phyloP scores from a whole-genome alignment of 2,113 vertebrate genomes.

The Serinus canaria region DNA sequence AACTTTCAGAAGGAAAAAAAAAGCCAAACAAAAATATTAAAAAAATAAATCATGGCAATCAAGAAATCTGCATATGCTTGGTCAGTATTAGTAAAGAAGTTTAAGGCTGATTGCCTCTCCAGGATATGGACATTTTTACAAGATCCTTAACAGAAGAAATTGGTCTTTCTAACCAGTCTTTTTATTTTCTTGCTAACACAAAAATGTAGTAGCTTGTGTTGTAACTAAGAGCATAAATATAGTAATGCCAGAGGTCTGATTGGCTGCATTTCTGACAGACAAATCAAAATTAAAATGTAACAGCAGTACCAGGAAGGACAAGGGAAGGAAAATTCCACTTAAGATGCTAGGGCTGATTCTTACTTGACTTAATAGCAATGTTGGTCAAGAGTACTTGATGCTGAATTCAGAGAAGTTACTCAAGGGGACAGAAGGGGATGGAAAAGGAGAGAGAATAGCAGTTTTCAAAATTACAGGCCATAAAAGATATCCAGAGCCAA shows the following conservation, averaged over 20 bases:
- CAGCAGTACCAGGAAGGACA: not conserved
- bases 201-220: not conserved
- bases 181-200: not conserved
- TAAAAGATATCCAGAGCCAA: not conserved
- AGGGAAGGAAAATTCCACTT: constrained; percentile 16
- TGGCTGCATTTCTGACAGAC: not conserved
- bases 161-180: not conserved
- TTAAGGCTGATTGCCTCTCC: not conserved
- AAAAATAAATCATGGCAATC: not conserved
- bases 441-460: not conserved
- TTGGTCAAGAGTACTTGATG: not conserved
- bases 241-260: not conserved
- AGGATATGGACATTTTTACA: not conserved
- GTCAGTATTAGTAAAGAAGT: not conserved
- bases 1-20: not conserved
- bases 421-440: not conserved
- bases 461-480: not conserved
- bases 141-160: not conserved
- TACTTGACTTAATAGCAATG: not conserved
- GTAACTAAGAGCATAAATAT: not conserved
- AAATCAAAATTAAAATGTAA: not conserved
- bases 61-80: not conserved
- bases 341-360: not conserved
- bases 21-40: not conserved
- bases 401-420: not conserved